Percentiles rank a stretch among this genome's conserved stretches.
phyloP scores from a whole-genome alignment of 2,797 vertebrate genomes.

The Spinus pinus region DNA sequence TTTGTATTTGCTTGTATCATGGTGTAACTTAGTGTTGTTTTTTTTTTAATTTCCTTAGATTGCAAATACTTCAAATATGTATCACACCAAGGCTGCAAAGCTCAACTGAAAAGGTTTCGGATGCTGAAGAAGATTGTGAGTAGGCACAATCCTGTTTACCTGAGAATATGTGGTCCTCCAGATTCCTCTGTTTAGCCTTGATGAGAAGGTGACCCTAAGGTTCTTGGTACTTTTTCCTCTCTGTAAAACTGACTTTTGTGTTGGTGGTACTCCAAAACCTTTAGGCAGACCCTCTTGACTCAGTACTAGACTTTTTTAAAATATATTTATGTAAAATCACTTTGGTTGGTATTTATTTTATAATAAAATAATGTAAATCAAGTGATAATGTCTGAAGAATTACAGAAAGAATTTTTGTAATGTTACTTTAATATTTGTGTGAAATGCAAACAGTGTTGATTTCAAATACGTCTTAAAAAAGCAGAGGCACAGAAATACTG shows the following conservation, averaged over 20 bases:
- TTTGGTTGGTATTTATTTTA: conserved; percentile 7
- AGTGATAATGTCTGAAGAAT: not conserved
- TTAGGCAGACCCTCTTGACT: not conserved
- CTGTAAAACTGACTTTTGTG: not conserved
- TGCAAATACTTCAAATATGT: conserved; percentile 75
- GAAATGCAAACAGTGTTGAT: not conserved
- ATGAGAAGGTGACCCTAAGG: not conserved
- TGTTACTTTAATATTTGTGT: not conserved
- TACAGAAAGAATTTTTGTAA: not conserved
- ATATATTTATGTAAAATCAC: not conserved
- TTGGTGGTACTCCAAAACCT: not conserved
- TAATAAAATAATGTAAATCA: conserved; percentile 20
- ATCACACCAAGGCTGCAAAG: conserved; percentile 63
- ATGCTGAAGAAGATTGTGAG: conserved; percentile 74
- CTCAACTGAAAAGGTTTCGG: conserved; percentile 60
- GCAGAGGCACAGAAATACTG: not conserved
- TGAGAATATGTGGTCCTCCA: conserved; percentile 8
- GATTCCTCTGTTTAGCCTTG: not conserved
- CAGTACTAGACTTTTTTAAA: not conserved
- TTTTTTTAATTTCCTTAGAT: conserved; percentile 47
- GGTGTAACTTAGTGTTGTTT: not conserved
- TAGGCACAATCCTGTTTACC: conserved; percentile 37
- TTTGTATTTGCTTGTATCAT: not conserved
- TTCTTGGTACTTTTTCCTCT: not conserved
- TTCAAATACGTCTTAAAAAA: not conserved